Evolutionary conservation across 2,888 invertebrate genomes (phyloP), one percentile per base, ranked within the genome.

Genomic region (Noctua fimbriata): DNA sequence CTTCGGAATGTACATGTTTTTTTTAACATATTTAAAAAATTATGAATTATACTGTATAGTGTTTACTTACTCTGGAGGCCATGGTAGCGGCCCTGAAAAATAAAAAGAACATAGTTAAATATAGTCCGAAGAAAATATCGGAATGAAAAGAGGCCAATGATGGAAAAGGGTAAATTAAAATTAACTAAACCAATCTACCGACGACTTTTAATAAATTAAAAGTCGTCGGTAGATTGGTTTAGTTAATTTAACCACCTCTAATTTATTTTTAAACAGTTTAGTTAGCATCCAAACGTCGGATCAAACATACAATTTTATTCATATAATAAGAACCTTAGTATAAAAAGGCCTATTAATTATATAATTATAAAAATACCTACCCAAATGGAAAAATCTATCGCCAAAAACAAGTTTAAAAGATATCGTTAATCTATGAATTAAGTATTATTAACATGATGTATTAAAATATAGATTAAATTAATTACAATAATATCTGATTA

Each of bases 21-120:
- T 58, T 58, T n/a, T 12, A 55, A n/a, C 2, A 3, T 58, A 16
- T 14, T 60, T 58, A 1, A n/a, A n/a, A 5, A 60, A 16, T 28
- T 7, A 24, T 24, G 18, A 18, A 1, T 18, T 63, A 63, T 32
- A 21, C 16, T 10, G 32, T 0, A 28, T 2, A 60, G 5, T 24
- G 60, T 81, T 32, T 71, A 86, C 85, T 84, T 78, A 86, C 85
- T 76, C 55, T 58, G 41, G 36, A 87, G 49, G 32, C 12, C 85
- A 21, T 84, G 72, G 76, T 76, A 21, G 73, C 85, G 85, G 36
- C 69, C 85, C 85, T 86, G 76, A 36, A 87, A 83, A 52, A 63
- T 73, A 36, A 60, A n/a, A 70, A 69, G 16, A 14, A 52, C 12
- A 52, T 55, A 47, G 7, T 18, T 21, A 32, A 63, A 21, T 63